phyloP scores from a whole-genome alignment of 2,888 invertebrate species.

The Allacma fusca region DNA sequence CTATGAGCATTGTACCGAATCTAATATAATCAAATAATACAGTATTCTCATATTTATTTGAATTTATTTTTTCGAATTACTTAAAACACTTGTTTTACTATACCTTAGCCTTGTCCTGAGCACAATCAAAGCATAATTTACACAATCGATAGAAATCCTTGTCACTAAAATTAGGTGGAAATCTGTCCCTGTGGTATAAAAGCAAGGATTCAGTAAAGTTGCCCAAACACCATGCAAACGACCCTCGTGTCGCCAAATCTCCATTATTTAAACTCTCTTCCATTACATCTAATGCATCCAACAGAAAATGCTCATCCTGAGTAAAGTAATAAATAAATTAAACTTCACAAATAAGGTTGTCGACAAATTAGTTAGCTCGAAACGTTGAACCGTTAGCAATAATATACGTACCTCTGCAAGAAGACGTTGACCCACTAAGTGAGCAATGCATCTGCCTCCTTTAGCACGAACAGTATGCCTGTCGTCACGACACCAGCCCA shows the following conservation, averaged over 20 bases:
- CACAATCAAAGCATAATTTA: slow-evolving; percentile 35
- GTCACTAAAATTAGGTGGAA: slow-evolving; percentile 38
- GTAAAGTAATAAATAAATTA: slow-evolving; percentile 13
- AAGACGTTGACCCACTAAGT: slow-evolving; percentile 27
- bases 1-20: slow-evolving; percentile 43
- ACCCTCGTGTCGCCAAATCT: slow-evolving; percentile 18
- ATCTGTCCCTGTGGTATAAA: slow-evolving; percentile 7
- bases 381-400: too few relatives aligned
- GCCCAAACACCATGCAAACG: slow-evolving; percentile 40
- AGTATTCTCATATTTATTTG: too few relatives aligned
- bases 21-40: slow-evolving; percentile 30
- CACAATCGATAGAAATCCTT: slow-evolving; percentile 24
- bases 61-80: too few relatives aligned
- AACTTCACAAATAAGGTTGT: too few relatives aligned
- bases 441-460: slow-evolving; percentile 43
- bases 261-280: slow-evolving; percentile 31
- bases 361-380: too few relatives aligned
- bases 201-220: slow-evolving; percentile 42
- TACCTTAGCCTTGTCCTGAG: slow-evolving; percentile 40
- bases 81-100: too few relatives aligned
- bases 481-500: slow-evolving; percentile 41
- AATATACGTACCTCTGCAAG: slow-evolving; percentile 36
- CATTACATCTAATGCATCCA: slow-evolving; percentile 44
- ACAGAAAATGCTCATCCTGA: slow-evolving; percentile 40
- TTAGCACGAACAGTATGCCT: slow-evolving; percentile 34